Base-by-base conservation (phyloP, 2,888 invertebrate species). In the Melikaiella ostensackeni region DNA sequence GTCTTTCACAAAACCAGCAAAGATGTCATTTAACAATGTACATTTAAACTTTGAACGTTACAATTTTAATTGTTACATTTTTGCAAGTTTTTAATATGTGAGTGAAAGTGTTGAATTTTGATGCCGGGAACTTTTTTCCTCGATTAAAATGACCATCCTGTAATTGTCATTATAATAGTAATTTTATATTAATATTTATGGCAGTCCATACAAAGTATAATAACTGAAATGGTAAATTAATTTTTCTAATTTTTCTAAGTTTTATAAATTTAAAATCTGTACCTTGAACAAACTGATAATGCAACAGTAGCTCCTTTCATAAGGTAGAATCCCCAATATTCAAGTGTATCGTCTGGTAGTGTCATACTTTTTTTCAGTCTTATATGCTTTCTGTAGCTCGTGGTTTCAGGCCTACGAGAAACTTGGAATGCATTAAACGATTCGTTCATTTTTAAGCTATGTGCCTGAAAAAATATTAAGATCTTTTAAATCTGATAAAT, bases 251-350 rank as follows among this genome's bases (percentile, higher is more conserved):
- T 33, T 33, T 46, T 55, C 30, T 30, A 30, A 55, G 1, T 21
- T 38, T 75, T 74, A 57, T 6, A 21, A 70, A n/a, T 16, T 16
- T 0, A 62, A 19, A 27, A 66, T 66, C 11, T 5, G 19, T 50
- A 64, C 88, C 95, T 94, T 16, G 97, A 97, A 89, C 97, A 97
- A 63, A 96, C 95, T 87, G 96, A 95, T 33, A 97, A 92, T 82
- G 94, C 94, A 2, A 97, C 96, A 16, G 94, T 94, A 1, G 97
- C 96, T 33, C 96, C 97, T 91, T 95, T 94, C 73, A 96, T 92
- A 66, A 97, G 92, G 92, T 96, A 97, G 92, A 97, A 97, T 3
- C 97, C 97, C 97, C 97, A 97, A 90, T 97, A 97, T 90, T 97
- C 97, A 50, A 97, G 91, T 13, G 97, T 96, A 86, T 97, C 97